These are phyloP conservation scores for Rhagophthalmus giganteus DNA, from an alignment of 2,888 invertebrate genomes.

Conservation along the genomic window DNA sequence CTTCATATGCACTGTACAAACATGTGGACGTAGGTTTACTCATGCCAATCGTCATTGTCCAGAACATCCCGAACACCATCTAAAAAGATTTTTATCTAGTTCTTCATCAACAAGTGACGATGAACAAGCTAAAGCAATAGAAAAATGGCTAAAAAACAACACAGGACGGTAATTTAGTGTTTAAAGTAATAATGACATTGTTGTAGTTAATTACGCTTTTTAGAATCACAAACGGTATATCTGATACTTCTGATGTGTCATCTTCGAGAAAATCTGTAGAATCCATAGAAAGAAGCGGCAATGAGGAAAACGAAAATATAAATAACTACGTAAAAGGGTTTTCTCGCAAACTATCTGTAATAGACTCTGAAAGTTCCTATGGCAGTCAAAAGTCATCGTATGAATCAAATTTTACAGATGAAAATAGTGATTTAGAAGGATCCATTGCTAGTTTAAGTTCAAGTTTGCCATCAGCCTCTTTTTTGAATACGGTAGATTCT, in stretches of 20 bases:
- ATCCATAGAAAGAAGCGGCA: constrained; percentile 2
- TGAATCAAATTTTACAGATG: constrained; percentile 20
- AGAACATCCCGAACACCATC: constrained; percentile 67
- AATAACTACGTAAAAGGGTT: constrained; percentile 14
- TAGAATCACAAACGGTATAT: neutral
- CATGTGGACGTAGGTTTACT: constrained; percentile 70
- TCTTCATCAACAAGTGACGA: constrained; percentile 47
- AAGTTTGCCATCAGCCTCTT: constrained; percentile 9
- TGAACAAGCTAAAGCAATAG: constrained; percentile 30
- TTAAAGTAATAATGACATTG: neutral
- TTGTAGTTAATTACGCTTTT: neutral
- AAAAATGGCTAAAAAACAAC: constrained; percentile 56
- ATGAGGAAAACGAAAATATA: constrained; percentile 20
- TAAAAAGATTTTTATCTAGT: constrained; percentile 47
- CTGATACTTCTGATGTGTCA: constrained; percentile 10
- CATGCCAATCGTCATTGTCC: constrained; percentile 78
- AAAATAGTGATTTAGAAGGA: constrained; percentile 18
- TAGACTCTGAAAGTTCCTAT: constrained; percentile 26
- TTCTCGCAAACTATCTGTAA: constrained; percentile 15
- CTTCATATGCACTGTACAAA: constrained; percentile 66
- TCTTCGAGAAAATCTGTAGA: constrained; percentile 22
- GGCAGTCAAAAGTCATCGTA: constrained; percentile 19
- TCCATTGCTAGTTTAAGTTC: constrained; percentile 2
- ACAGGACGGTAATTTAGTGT: constrained; percentile 48
- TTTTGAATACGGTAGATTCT: neutral